Conservation (phyloP, 2,888 invertebrate genomes). For the Pyrrhosoma nymphula region DNA sequence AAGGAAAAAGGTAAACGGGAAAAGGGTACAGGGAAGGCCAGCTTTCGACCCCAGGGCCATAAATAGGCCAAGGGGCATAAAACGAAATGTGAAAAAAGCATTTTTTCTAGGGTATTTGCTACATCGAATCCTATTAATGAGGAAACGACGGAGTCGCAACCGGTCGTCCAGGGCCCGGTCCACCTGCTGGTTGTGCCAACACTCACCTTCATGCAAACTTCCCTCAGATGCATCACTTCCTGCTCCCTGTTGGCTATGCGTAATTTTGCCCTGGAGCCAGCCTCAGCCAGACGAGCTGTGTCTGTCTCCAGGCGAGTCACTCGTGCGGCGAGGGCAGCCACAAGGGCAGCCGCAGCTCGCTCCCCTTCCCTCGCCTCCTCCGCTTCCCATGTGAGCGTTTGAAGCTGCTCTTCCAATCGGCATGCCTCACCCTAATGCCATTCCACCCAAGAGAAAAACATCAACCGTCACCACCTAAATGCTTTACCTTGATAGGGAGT, state of each 20-base stretch:
- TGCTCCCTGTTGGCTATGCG: constrained; percentile 73
- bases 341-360: constrained; percentile 56
- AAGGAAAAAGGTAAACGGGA: no score
- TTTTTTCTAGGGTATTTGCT: no score
- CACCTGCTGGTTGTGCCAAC: no score
- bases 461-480: neutral
- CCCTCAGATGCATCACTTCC: constrained; percentile 74
- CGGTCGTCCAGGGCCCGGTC: no score
- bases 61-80: no score
- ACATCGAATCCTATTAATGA: no score
- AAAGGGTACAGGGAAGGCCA: no score
- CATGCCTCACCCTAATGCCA: constrained; percentile 43
- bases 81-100: no score
- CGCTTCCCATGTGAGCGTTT: constrained; percentile 46
- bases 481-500: neutral
- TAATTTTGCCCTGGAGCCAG: constrained; percentile 69
- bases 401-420: constrained; percentile 59
- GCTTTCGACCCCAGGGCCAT: no score
- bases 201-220: constrained; percentile 73
- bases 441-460: neutral
- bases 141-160: no score
- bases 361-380: constrained; percentile 57
- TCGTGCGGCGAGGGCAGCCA: constrained; percentile 52
- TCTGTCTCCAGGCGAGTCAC: constrained; percentile 53
- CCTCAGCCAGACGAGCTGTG: constrained; percentile 48